Evolutionary conservation across 1,140 invertebrate genomes (phyloP).

Genomic region (Leptopilina clavipes): DNA sequence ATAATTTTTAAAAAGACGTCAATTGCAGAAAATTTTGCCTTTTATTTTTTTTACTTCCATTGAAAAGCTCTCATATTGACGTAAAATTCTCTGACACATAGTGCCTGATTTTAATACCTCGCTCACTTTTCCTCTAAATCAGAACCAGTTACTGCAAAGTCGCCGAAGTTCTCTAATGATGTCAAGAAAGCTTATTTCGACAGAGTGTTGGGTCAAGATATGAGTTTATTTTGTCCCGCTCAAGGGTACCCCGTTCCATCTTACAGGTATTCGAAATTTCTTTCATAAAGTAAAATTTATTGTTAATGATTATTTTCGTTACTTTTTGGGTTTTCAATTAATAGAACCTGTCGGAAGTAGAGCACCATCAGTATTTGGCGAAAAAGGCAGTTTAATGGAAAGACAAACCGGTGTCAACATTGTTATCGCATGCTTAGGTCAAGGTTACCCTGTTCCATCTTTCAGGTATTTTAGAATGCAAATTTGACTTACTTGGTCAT

Average conservation of each 20-base stretch:
- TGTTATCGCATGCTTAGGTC: conserved; percentile 87
- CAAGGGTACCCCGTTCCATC: conserved; percentile 83
- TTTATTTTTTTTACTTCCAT: background rate
- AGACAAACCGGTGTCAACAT: conserved; percentile 76
- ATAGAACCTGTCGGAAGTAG: conserved; percentile 82
- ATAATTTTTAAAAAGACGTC: too few relatives aligned
- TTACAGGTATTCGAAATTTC: conserved; percentile 67
- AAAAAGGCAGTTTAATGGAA: conserved; percentile 73
- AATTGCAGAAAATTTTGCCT: too few relatives aligned
- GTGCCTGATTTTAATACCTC: background rate
- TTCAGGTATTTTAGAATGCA: conserved; percentile 78
- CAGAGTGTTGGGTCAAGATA: conserved; percentile 60
- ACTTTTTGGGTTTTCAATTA: conserved; percentile 59
- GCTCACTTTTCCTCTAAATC: conserved; percentile 40
- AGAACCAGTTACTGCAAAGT: conserved; percentile 81
- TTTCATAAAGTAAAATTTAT: conserved; percentile 15
- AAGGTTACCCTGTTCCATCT: conserved; percentile 82
- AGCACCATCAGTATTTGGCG: conserved; percentile 80
- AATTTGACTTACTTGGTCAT: too few relatives aligned
- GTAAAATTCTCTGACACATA: background rate
- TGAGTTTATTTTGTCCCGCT: conserved; percentile 76
- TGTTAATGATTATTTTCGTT: conserved; percentile 30
- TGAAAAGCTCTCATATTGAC: background rate
- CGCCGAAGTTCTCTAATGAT: conserved; percentile 77
- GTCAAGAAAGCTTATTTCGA: conserved; percentile 70